A percentile compares a stretch with the other conserved stretches of the same genome.
Conservation (phyloP, 2,113 vertebrate species). For the Acinonyx jubatus region DNA sequence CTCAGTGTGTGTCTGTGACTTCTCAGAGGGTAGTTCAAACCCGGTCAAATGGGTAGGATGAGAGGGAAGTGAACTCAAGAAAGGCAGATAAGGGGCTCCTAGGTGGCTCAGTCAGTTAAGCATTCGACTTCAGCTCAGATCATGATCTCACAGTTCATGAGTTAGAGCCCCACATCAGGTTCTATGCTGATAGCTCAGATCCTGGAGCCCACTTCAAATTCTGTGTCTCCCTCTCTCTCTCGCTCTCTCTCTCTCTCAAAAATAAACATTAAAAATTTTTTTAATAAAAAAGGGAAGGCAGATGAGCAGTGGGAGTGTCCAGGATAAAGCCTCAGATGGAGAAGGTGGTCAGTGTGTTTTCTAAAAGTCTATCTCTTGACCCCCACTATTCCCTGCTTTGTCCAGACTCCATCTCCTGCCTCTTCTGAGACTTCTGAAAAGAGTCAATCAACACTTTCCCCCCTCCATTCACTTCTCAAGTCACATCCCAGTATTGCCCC, state of each 20-base stretch:
- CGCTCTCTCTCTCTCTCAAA: too few species aligned
- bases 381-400: not conserved
- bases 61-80: too few species aligned
- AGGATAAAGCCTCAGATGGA: not conserved
- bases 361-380: not conserved
- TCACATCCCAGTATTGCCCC: not conserved
- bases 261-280: too few species aligned
- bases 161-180: too few species aligned
- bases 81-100: not conserved
- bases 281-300: not conserved
- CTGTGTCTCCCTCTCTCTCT: too few species aligned
- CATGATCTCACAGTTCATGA: too few species aligned
- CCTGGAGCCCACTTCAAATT: too few species aligned
- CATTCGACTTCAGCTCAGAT: too few species aligned
- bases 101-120: too few species aligned
- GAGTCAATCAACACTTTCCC: not conserved
- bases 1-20: not conserved
- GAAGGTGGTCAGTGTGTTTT: not conserved
- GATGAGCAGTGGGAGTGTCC: not conserved
- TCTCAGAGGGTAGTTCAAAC: not conserved
- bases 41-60: not conserved
- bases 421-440: not conserved
- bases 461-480: not conserved
- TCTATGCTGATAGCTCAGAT: too few species aligned
- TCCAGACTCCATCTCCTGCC: not conserved